Conservation (phyloP, 2,113 vertebrate species). For the Rhombomys opimus region DNA sequence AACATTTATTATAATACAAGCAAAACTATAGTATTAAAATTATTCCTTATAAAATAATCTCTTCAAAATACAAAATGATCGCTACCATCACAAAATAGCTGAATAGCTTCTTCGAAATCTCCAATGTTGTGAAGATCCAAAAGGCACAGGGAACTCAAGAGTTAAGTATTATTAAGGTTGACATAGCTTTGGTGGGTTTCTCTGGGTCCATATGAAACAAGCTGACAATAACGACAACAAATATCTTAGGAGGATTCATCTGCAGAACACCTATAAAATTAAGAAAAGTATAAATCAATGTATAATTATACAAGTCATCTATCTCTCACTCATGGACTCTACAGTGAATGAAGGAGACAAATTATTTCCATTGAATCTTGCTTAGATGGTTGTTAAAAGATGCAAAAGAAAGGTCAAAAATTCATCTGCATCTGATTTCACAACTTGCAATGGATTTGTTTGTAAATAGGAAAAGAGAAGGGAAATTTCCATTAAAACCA, state of each 20-base stretch:
- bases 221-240: slow-evolving; percentile 75
- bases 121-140: slow-evolving; percentile 88
- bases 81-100: slow-evolving; percentile 89
- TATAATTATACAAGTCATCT: background rate
- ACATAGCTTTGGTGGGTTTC: slow-evolving; percentile 88
- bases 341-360: background rate
- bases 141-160: slow-evolving; percentile 91
- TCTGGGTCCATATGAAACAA: slow-evolving; percentile 84
- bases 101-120: slow-evolving; percentile 86
- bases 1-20: slow-evolving; percentile 85
- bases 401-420: background rate
- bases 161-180: slow-evolving; percentile 88
- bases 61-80: slow-evolving; percentile 90
- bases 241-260: slow-evolving; percentile 88
- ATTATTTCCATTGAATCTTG: slow-evolving; percentile 23
- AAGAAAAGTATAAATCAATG: slow-evolving; percentile 34
- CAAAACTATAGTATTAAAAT: slow-evolving; percentile 90
- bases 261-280: slow-evolving; percentile 86
- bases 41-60: slow-evolving; percentile 90
- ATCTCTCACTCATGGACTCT: slow-evolving; percentile 48
- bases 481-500: slow-evolving; percentile 5
- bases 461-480: slow-evolving; percentile 33
- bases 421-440: slow-evolving; percentile 23
- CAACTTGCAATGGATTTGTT: slow-evolving; percentile 15
- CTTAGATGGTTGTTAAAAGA: background rate